Evolutionary conservation across 1,140 invertebrate species (phyloP), one percentile per base, ranked within the genome.

Genomic region (Philopotamus ludificatus): DNA sequence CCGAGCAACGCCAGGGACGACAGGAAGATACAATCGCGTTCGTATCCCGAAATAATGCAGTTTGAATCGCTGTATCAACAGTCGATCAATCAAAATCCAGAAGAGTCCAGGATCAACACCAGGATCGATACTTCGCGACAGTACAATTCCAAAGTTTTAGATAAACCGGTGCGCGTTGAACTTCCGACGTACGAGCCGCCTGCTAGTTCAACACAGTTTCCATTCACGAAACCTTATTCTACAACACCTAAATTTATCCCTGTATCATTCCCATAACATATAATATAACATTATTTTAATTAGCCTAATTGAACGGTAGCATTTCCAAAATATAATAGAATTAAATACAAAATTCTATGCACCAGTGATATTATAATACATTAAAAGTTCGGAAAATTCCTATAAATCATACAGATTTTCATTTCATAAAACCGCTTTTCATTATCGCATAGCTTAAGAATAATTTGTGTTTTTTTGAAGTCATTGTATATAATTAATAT

Each of bases 131-230:
- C 66, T 4, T 39, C 61, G 1, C 44, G 42, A 12, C 42, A 62
- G 26, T 61, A 58, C 45, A 49, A 61, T n/a, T 12, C 22, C 9
- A 60, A 59, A 23, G 25, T 25, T 16, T 66, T 49, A 39, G 49
- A 39, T 3, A 1, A 62, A 64, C 72, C 66, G 8, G 64, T 80
- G n/a, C 66, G 74, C 20, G 75, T 81, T 4, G 78, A 81, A 63
- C 63, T 81, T 54, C 79, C 79, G 1, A 81, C 79, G 3, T 81
- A 79, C 65, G 68, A 74, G 10, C 79, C 79, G n/a, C 78, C 79
- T 12, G 72, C 72, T 0, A 68, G 71, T 16, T 59, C 20, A n/a
- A 50, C 62, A 9, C 53, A 65, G 16, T 65, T 3, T 59, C 70
- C 59, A 57, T 63, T 53, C 69, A 45, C 39, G 21, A 68, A 63